Evolutionary conservation across 2,888 invertebrate species (phyloP).

Genomic region (Ethmia dodecea): DNA sequence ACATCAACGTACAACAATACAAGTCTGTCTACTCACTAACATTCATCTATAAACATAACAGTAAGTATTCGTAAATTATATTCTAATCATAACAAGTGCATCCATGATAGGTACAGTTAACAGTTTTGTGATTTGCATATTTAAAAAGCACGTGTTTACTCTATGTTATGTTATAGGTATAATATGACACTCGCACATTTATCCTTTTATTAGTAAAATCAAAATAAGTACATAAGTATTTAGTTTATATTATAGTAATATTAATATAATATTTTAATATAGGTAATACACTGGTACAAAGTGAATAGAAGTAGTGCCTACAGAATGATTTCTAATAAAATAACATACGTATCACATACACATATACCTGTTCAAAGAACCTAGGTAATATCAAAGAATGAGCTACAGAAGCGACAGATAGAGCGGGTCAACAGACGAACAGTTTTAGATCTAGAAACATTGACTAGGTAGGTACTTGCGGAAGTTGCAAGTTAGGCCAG

Average conservation of each 20-base stretch:
- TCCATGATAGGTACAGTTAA: background rate
- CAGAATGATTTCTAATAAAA: conserved; percentile 11
- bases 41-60: background rate
- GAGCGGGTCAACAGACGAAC: conserved; percentile 49
- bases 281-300: too few species aligned
- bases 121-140: too few species aligned
- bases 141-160: background rate
- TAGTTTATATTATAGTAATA: too few species aligned
- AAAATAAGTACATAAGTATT: too few species aligned
- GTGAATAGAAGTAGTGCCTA: too few species aligned
- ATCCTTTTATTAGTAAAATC: too few species aligned
- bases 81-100: background rate
- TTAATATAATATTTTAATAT: too few species aligned
- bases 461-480: too few species aligned
- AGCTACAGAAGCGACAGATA: conserved; percentile 54
- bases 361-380: too few species aligned
- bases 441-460: conserved; percentile 44
- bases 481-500: conserved; percentile 26
- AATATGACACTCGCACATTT: too few species aligned
- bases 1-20: conserved; percentile 3
- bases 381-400: too few species aligned
- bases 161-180: too few species aligned
- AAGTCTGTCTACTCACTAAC: background rate
- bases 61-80: background rate
- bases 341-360: conserved; percentile 16